Conservation (phyloP, 2,888 invertebrate genomes). For the Lumbricus terrestris region DNA sequence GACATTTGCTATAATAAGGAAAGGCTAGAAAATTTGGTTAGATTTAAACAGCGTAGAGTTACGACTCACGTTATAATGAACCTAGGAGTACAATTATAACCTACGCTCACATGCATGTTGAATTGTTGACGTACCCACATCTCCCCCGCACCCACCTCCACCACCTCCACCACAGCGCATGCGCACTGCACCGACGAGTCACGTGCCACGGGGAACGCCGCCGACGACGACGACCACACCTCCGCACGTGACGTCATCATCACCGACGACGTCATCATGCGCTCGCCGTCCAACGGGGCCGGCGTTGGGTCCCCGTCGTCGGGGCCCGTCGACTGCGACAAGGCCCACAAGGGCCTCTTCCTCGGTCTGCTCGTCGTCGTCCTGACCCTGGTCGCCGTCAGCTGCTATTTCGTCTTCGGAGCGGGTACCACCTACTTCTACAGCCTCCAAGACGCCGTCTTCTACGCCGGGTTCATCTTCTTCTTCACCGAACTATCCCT, state of each 20-base stretch:
- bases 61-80: too few relatives aligned
- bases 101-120: too few relatives aligned
- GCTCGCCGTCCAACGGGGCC: too few relatives aligned
- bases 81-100: too few relatives aligned
- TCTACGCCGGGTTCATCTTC: conserved; percentile 39
- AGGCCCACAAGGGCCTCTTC: conserved; percentile 61
- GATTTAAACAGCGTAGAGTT: too few relatives aligned
- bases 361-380: conserved; percentile 59
- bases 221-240: background rate
- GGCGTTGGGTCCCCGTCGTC: too few relatives aligned
- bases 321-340: conserved; percentile 56
- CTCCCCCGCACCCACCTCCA: too few relatives aligned
- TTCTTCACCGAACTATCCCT: conserved; percentile 53
- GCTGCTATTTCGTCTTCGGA: conserved; percentile 55
- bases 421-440: background rate
- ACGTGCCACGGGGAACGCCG: background rate
- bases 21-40: too few relatives aligned
- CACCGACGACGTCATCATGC: background rate
- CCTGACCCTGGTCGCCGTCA: conserved; percentile 53
- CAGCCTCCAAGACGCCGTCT: background rate
- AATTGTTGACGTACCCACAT: too few relatives aligned
- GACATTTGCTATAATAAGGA: too few relatives aligned
- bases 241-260: background rate
- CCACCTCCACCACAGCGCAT: background rate
- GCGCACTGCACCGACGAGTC: conserved; percentile 6